Evolutionary conservation across 1,140 invertebrate genomes (phyloP), one percentile per base, ranked within the genome.

Genomic region (Scaptomyza graminum): DNA sequence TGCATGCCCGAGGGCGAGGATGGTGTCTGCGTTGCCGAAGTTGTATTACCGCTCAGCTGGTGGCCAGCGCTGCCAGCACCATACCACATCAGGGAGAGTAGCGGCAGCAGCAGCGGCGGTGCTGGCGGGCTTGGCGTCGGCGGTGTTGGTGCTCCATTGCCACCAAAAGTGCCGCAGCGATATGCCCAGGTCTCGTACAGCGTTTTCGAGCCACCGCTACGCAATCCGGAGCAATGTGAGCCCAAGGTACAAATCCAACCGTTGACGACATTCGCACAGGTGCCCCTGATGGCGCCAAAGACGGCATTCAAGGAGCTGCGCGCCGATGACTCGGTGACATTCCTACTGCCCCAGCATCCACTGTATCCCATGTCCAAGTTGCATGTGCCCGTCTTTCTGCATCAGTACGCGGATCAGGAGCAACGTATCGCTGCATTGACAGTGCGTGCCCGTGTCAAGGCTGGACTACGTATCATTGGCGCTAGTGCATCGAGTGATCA

Each of bases 1-100:
- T 98, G 97, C 92, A 96, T 95, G 80, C 97, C 97, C 0, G 96
- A 97, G 89, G 96, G 95, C 3, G 96, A 97, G 74, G 97, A 98
- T 79, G 97, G 96, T 0, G 97, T 97, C 0, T 98, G 97, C 80
- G 93, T 98, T 44, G 97, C 97, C 1, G 96, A 97, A 80, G 91
- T 94, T 37, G 93, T 93, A 0, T 94, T 98, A 7, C 97, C 97
- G 0, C 95, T 96, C 0, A 94, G 94, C 43, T 98, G 97, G 97
- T 98, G 97, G 97, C 95, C 96, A 16, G 94, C 95, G 0, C 85
- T 95, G 50, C 94, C 94, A 5, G 92, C 94, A 0, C 94, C 94
- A 18, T 41, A 56, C 0, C 63, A 72, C 37, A 7, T 93, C 93
- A 0, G 93, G 93, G 68, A 65, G 43, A 15, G 41, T 28, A 62